A percentile compares a stretch with the other conserved stretches of the same genome.
Conservation (phyloP, 2,888 invertebrate species). For the Augochlorella aurata region DNA sequence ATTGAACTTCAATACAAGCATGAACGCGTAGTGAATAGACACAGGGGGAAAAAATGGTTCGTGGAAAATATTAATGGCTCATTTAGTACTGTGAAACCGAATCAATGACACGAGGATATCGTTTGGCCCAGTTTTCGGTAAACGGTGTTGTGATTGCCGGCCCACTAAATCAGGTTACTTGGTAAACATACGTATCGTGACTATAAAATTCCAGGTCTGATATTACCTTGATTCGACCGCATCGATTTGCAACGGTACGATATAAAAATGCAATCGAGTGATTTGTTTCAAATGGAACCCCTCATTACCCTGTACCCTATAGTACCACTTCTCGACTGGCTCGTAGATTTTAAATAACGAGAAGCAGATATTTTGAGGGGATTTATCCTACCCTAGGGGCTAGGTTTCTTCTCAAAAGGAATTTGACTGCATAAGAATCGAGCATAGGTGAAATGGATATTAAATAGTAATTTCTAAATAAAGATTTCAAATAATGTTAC, state of each 20-base stretch:
- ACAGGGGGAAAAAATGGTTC: background rate
- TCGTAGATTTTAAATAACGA: background rate
- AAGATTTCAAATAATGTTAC: no score
- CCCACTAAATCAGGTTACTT: constrained; percentile 50
- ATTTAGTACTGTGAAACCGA: constrained; percentile 43
- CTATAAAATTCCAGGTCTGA: constrained; percentile 42
- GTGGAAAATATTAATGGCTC: constrained; percentile 30
- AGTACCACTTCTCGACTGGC: no score
- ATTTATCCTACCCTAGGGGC: no score
- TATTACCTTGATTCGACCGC: constrained; percentile 39
- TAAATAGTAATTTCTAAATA: no score
- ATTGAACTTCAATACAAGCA: background rate
- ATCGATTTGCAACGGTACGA: background rate
- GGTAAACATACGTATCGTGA: constrained; percentile 50
- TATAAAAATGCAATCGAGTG: constrained; percentile 38
- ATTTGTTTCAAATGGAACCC: constrained; percentile 20
- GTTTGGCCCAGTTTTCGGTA: constrained; percentile 59
- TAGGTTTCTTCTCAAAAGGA: no score
- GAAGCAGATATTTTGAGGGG: no score
- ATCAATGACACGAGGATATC: constrained; percentile 62
- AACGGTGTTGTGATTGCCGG: constrained; percentile 50
- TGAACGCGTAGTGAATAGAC: background rate
- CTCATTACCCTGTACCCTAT: background rate
- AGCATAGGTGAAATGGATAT: no score
- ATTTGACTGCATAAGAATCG: no score